These are phyloP conservation scores for Himalopsyche tibetana DNA, from an alignment of 2,888 invertebrate genomes.

Conservation along the genomic window DNA sequence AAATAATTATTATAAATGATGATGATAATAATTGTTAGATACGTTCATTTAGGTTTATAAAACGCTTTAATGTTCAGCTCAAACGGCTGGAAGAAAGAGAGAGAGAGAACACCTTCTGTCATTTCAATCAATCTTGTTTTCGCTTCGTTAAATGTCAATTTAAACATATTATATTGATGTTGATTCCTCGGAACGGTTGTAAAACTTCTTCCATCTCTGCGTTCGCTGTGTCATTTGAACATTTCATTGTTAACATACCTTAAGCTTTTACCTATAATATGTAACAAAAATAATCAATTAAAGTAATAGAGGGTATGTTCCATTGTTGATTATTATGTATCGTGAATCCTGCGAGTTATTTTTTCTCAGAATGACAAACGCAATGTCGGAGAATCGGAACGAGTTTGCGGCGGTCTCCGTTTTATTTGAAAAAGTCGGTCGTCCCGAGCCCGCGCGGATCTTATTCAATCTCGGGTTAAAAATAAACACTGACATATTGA, in stretches of 20 bases:
- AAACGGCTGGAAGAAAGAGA: neutral
- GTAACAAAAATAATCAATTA: conserved; percentile 4
- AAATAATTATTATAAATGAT: conserved; percentile 10
- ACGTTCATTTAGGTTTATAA: conserved; percentile 8
- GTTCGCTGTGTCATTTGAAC: neutral
- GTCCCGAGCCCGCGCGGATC: neutral
- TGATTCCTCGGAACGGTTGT: neutral
- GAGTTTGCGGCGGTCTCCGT: neutral
- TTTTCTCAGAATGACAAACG: conserved; percentile 6
- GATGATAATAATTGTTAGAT: conserved; percentile 3
- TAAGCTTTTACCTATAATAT: conserved; percentile 34
- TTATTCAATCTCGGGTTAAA: conserved; percentile 10
- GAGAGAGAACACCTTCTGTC: neutral
- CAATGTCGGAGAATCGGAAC: neutral
- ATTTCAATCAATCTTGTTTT: neutral
- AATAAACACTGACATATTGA: conserved; percentile 1
- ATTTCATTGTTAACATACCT: conserved; percentile 23
- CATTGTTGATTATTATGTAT: conserved; percentile 31
- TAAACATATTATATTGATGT: neutral
- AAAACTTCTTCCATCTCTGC: neutral
- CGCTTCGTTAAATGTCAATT: neutral
- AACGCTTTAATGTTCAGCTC: neutral
- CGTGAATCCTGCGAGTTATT: conserved; percentile 28
- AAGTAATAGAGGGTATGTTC: conserved; percentile 15
- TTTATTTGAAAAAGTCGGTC: conserved; percentile 16